Conservation (phyloP, 1,140 invertebrate genomes). For the Globodera ellingtonae region DNA sequence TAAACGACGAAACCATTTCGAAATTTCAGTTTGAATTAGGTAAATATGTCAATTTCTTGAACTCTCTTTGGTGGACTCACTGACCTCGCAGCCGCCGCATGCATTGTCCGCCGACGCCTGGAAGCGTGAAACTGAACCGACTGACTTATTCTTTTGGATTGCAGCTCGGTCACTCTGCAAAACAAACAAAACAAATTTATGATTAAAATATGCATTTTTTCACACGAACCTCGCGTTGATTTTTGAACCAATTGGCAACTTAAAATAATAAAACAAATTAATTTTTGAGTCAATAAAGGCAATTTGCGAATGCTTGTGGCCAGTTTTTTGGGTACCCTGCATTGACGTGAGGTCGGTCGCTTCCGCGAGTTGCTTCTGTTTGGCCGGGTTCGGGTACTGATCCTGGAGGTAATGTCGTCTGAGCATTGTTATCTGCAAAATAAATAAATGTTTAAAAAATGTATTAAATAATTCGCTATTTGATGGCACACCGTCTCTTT, state of each 20-base stretch:
- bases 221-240: conserved; percentile 78
- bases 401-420: conserved; percentile 98
- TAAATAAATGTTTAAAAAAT: neutral
- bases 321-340: conserved; percentile 79
- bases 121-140: no score
- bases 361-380: conserved; percentile 93
- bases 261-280: neutral
- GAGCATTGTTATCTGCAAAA: conserved; percentile 75
- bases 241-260: conserved; percentile 99
- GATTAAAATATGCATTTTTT: neutral
- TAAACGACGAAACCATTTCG: no score
- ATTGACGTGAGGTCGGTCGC: conserved; percentile 96
- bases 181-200: neutral
- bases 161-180: conserved; percentile 83
- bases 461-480: neutral
- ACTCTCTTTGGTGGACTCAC: no score
- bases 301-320: no score
- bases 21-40: no score
- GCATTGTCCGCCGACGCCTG: no score
- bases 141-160: conserved; percentile 88
- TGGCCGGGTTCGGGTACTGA: conserved; percentile 97
- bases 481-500: conserved; percentile 77
- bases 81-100: no score
- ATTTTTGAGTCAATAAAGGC: no score
- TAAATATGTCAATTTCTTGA: no score